A percentile compares a stretch with the other conserved stretches of the same genome.
These are phyloP conservation scores for Epinephelus lanceolatus DNA, from an alignment of 2,113 vertebrate species.

Conservation along the genomic window DNA sequence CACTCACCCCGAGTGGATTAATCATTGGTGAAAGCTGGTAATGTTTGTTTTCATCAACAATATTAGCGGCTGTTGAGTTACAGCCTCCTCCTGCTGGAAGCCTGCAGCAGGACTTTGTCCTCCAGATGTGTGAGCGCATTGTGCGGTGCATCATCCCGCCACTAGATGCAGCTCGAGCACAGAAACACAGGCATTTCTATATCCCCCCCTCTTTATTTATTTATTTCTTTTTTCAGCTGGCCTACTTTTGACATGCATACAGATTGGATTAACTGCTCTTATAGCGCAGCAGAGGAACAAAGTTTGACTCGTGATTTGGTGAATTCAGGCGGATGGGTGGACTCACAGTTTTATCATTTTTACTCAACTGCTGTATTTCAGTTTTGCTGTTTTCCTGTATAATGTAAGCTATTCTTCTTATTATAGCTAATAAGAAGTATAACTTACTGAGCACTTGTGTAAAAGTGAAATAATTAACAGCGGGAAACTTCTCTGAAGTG, in stretches of 20 bases:
- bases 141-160: constrained; percentile 31
- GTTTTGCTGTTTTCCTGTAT: not conserved
- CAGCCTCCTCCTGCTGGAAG: not conserved
- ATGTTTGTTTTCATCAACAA: not conserved
- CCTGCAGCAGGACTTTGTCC: not conserved
- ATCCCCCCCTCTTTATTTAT: not conserved
- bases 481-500: not conserved
- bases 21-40: constrained; percentile 34
- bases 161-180: constrained; percentile 61
- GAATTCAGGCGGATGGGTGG: not conserved
- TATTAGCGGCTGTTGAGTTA: constrained; percentile 50
- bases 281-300: not conserved
- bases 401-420: too few species aligned
- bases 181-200: not conserved
- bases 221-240: not conserved
- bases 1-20: not conserved
- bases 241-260: not conserved
- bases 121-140: constrained; percentile 57
- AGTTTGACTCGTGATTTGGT: not conserved
- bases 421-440: not conserved
- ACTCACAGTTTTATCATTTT: not conserved
- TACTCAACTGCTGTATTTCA: not conserved
- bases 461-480: not conserved
- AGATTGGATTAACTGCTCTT: not conserved
- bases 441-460: not conserved